Evolutionary conservation across 2,888 invertebrate genomes (phyloP), one percentile per base, ranked within the genome.

Genomic region (Ochropleura leucogaster): DNA sequence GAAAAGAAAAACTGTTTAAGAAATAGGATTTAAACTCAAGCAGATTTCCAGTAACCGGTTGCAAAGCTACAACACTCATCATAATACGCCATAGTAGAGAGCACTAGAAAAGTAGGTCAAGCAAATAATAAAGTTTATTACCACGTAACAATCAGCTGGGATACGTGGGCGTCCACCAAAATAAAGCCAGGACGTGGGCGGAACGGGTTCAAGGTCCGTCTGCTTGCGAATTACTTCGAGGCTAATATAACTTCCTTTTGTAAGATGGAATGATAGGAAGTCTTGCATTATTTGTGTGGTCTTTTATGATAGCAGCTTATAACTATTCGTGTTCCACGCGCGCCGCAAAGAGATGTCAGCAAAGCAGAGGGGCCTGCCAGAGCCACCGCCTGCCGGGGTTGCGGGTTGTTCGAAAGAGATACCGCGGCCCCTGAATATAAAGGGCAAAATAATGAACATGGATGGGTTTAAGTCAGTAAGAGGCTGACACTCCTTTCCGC

Each of bases 151-250:
- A 85, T 86, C 88, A 88, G 88, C 89, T 88, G 88, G 57, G 42
- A 67, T 77, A 85, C 82, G 87, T 88, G 86, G 87, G 89, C 81
- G 83, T 68, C 79, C 73, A 82, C 89, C 82, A 80, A 88, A 89
- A 88, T 87, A 89, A 81, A 83, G 82, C 42, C 73, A 72, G 63
- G 66, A 12, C 78, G 88, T 89, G 82, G 89, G 89, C 83, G 85
- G 57, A n/a, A 44, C 59, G 71, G 71, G 85, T 85, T 87, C 88
- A 87, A 87, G 87, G 87, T 76, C 77, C 12, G 62, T 65, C 65
- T 53, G 70, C 42, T 55, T 74, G 72, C 64, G 62, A 66, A 53
- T 57, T 44, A 65, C 49, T 63, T 47, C 47, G 46, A 20, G 40
- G 1, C 9, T 49, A 20, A 47, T 65, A 47, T 8, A 9, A 51